These are phyloP conservation scores for Buceros bicornis DNA, from an alignment of 2,797 vertebrate species.

Conservation along the genomic window DNA sequence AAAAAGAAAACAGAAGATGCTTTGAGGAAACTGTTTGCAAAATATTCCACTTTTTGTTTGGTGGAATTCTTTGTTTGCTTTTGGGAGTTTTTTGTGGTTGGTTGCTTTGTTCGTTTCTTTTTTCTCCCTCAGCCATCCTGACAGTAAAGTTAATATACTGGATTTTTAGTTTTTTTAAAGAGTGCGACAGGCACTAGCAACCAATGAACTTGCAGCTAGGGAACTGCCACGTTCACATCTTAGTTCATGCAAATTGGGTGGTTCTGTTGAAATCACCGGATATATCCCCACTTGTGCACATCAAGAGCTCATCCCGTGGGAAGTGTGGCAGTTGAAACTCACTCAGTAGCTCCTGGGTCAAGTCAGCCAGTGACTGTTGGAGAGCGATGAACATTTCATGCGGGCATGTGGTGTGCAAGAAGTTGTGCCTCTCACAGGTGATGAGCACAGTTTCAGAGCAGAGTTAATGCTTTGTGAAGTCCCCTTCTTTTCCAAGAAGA, in stretches of 20 bases:
- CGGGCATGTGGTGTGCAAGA: fast-evolving
- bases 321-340: not conserved
- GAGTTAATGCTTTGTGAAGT: not conserved
- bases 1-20: not conserved
- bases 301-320: not conserved
- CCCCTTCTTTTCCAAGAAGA: not conserved
- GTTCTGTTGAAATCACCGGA: not conserved
- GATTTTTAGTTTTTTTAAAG: not conserved
- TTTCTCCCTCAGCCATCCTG: fast-evolving
- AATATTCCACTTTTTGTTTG: not conserved
- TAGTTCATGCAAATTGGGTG: not conserved
- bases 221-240: not conserved
- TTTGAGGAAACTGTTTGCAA: not conserved
- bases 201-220: not conserved
- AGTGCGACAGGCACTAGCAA: not conserved
- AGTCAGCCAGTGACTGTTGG: not conserved
- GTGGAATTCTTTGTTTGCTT: not conserved
- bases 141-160: not conserved
- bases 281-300: not conserved
- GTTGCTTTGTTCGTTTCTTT: not conserved
- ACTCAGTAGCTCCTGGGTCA: not conserved
- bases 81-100: not conserved
- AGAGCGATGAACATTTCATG: not conserved
- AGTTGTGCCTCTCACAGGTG: not conserved
- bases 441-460: not conserved